Conservation (phyloP, 92 coral and sea anemone genomes). For the Actinostola sp. region DNA sequence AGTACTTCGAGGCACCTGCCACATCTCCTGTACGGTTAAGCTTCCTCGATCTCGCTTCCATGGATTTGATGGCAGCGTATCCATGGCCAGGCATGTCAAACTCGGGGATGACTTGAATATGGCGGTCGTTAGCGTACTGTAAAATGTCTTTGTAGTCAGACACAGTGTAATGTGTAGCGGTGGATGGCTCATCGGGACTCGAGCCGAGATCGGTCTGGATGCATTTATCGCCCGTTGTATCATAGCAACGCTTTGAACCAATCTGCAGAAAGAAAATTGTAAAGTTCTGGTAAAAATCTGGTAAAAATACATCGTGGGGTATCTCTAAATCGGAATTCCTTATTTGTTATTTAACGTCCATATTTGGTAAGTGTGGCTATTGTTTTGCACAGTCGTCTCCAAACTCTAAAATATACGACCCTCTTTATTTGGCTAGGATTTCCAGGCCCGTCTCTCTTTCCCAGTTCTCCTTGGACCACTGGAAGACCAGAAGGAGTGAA, state of each 20-base stretch:
- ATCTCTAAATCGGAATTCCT: neutral
- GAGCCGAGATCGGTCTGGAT: conserved; percentile 82
- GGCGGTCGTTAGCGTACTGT: conserved; percentile 71
- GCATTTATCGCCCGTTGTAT: conserved; percentile 64
- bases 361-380: no score
- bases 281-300: no score
- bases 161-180: conserved; percentile 70
- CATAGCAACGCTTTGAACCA: conserved; percentile 87
- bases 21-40: conserved; percentile 44
- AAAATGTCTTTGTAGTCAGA: conserved; percentile 80
- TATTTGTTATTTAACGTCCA: no score
- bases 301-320: no score
- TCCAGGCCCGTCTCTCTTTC: no score
- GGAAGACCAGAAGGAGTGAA: no score
- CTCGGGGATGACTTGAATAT: conserved; percentile 91
- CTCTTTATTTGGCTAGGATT: no score
- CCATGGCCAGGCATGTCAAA: conserved; percentile 99
- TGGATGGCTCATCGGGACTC: conserved; percentile 62
- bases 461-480: no score
- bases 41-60: conserved; percentile 61
- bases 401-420: no score
- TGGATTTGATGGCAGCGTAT: conserved; percentile 78
- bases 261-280: conserved; percentile 37
- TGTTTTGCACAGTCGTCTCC: no score
- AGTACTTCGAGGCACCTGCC: conserved; percentile 50